Conservation (phyloP, 2,888 invertebrate species). For the Autographa pulchrina region DNA sequence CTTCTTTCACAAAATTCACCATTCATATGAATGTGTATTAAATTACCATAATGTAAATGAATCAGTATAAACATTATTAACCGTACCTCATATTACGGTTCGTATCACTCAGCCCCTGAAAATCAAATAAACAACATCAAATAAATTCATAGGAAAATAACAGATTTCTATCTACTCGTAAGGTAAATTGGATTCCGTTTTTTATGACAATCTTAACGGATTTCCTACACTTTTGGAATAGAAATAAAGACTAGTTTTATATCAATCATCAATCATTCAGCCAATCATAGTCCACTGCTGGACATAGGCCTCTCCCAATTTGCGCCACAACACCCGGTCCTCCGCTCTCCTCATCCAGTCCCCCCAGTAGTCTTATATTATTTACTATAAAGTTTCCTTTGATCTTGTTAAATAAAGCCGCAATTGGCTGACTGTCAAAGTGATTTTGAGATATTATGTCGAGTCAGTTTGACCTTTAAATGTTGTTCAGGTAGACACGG, state of each 20-base stretch:
- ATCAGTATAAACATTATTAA: conserved; percentile 23
- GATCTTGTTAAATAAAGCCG: conserved; percentile 17
- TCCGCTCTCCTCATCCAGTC: too few species aligned
- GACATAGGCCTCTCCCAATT: too few species aligned
- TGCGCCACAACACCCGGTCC: too few species aligned
- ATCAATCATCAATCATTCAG: too few species aligned
- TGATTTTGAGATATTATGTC: background rate
- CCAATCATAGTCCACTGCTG: too few species aligned
- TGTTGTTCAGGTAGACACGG: background rate
- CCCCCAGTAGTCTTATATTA: conserved; percentile 40
- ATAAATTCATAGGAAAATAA: conserved; percentile 68
- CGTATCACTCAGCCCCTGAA: conserved; percentile 49
- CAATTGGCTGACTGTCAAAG: conserved; percentile 8
- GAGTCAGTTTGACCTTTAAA: background rate
- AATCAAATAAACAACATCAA: conserved; percentile 67
- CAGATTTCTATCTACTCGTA: conserved; percentile 64
- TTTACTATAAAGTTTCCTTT: conserved; percentile 26
- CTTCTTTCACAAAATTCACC: background rate
- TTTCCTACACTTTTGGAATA: conserved; percentile 52
- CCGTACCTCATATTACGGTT: conserved; percentile 20
- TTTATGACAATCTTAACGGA: conserved; percentile 64
- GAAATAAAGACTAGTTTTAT: conserved; percentile 50
- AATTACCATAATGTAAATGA: background rate
- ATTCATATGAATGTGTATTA: background rate
- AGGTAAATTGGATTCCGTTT: conserved; percentile 66